Evolutionary conservation across 2,888 invertebrate genomes (phyloP), one percentile per base, ranked within the genome.

Genomic region (Helicoverpa assulta): DNA sequence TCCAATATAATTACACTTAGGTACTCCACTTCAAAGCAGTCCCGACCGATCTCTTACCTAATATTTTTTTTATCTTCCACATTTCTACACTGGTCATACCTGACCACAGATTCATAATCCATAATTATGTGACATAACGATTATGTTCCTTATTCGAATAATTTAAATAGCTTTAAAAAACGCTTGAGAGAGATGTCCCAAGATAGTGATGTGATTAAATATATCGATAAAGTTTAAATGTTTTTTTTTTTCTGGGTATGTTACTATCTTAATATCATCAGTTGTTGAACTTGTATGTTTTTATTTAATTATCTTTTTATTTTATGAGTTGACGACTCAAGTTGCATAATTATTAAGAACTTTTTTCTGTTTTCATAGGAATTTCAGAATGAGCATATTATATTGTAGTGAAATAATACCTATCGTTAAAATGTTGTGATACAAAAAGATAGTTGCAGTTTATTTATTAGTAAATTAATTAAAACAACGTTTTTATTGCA

Each of bases 61-160:
- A 65, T 43, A 54, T 18, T 37, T 69, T 59, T 59, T 52, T 67
- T 58, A 26, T 60, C 26, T 29, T 33, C 76, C 16, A n/a, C 19
- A 7, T 68, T n/a, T 29, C 57, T 51, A 53, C 54, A 70, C 66
- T 64, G 73, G 57, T 76, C 67, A 73, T 19, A 26, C 37, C 19
- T 33, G 26, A 54, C 71, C 67, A 77, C 66, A 67, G 56, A 74
- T 60, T 66, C 56, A 58, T 66, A 68, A 81, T 70, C 29, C n/a
- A 56, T 73, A 70, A 75, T 75, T 54, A 67, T 19, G 21, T 68
- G 59, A 76, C 29, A 54, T 74, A 67, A 80, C 53, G 26, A 53
- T 37, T 55, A 70, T 68, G 55, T 62, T 18, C 50, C 58, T 53
- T 59, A 67, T 72, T 53, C 62, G 68, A 78, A 64, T 65, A 67